Conservation (phyloP, 2,888 invertebrate genomes). For the Epinotia ramella region DNA sequence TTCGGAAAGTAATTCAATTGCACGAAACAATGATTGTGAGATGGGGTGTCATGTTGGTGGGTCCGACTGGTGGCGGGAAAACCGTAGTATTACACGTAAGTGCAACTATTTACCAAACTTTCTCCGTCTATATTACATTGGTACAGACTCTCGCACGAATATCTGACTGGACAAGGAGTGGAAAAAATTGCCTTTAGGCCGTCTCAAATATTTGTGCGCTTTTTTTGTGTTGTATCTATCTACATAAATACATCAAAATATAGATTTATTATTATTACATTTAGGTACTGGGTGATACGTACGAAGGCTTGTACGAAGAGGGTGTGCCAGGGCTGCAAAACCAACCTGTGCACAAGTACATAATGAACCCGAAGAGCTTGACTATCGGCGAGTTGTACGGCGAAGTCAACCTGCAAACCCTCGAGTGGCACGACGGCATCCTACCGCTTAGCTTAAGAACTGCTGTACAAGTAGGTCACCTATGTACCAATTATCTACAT, state of each 20-base stretch:
- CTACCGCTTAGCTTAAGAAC: constrained; percentile 85
- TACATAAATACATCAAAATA: not conserved
- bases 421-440: constrained; percentile 96
- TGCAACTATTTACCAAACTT: not conserved
- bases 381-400: constrained; percentile 95
- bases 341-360: constrained; percentile 90
- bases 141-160: no score
- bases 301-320: constrained; percentile 87
- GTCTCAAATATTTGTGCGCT: no score
- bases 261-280: not conserved
- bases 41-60: constrained; percentile 97
- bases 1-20: constrained; percentile 92
- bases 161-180: no score
- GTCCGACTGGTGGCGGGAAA: constrained; percentile 95
- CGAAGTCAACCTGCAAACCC: constrained; percentile 91
- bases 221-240: no score
- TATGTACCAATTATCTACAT: not conserved
- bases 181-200: no score
- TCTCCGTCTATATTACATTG: no score
- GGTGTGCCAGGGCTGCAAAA: constrained; percentile 87
- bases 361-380: constrained; percentile 95
- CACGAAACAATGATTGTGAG: constrained; percentile 96
- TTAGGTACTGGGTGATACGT: constrained; percentile 89
- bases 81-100: constrained; percentile 89
- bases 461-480: constrained; percentile 71